Percentiles rank a stretch among this genome's conserved stretches.
Evolutionary conservation across 1,140 invertebrate genomes (phyloP).

Genomic region (Agrilus planipennis): DNA sequence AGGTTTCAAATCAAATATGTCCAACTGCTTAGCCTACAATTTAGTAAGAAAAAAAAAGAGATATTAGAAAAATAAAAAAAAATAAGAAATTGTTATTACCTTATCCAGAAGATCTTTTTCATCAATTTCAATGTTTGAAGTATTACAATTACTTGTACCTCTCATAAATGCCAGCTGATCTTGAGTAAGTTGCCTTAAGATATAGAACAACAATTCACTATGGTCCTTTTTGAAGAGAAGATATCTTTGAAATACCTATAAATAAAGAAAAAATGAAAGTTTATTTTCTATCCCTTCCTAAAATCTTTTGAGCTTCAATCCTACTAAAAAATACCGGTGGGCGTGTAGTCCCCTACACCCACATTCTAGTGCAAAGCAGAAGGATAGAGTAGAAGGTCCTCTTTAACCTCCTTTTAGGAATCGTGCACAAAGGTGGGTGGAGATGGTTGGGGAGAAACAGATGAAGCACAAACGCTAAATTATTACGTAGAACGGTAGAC

Average conservation of each 20-base stretch:
- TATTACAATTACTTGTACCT: slow-evolving; percentile 61
- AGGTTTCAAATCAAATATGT: slow-evolving; percentile 76
- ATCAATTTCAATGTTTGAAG: slow-evolving; percentile 70
- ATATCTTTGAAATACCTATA: slow-evolving; percentile 85
- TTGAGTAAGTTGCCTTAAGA: slow-evolving; percentile 84
- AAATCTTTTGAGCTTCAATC: not conserved
- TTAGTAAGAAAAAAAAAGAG: not conserved
- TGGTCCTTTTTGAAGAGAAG: slow-evolving; percentile 90
- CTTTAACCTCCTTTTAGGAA: too few species aligned
- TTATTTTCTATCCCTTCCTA: not conserved
- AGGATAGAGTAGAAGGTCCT: too few species aligned
- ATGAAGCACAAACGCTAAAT: too few species aligned
- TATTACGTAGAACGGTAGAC: too few species aligned
- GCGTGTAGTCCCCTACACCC: too few species aligned
- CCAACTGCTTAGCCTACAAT: slow-evolving; percentile 80
- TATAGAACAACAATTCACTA: slow-evolving; percentile 91
- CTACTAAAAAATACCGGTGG: slow-evolving; percentile 13
- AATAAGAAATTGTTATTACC: slow-evolving; percentile 36
- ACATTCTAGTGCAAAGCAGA: too few species aligned
- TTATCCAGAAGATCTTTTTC: slow-evolving; percentile 85
- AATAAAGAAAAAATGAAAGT: slow-evolving; percentile 5
- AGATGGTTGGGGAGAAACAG: too few species aligned
- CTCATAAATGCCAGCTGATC: slow-evolving; percentile 83
- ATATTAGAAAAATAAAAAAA: slow-evolving; percentile 5
- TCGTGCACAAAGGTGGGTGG: too few species aligned